A percentile compares a stretch with the other conserved stretches of the same genome.
phyloP scores from a whole-genome alignment of 1,140 invertebrate genomes.

The Mylabris phalerata region DNA sequence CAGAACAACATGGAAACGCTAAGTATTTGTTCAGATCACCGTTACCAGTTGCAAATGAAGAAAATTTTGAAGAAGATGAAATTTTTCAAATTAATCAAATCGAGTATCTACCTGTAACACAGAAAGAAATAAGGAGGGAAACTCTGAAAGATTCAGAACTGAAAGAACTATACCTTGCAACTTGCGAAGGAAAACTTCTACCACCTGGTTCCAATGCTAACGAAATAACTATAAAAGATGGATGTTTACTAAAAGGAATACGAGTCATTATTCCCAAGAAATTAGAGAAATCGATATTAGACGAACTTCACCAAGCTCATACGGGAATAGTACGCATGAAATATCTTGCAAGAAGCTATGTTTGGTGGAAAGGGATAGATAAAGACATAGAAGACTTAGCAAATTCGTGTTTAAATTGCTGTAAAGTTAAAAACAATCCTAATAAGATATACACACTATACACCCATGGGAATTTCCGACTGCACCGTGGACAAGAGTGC shows the following conservation, averaged over 20 bases:
- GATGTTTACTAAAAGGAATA: slow-evolving; percentile 1
- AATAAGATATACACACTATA: slow-evolving; percentile 16
- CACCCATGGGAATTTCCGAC: slow-evolving; percentile 27
- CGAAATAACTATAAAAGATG: background rate
- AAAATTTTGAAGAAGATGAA: background rate
- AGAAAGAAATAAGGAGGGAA: background rate
- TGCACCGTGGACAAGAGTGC: slow-evolving; percentile 22
- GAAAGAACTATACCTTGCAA: background rate
- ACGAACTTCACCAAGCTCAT: slow-evolving; percentile 15
- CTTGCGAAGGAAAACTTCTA: slow-evolving; percentile 17
- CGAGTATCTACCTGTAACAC: background rate
- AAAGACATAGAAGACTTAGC: slow-evolving; percentile 29
- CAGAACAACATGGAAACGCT: slow-evolving; percentile 6
- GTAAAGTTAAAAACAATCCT: slow-evolving; percentile 18
- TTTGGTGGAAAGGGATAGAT: slow-evolving; percentile 25
- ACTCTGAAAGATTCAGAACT: background rate
- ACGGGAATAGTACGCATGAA: slow-evolving; percentile 29
- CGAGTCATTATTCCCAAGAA: slow-evolving; percentile 5
- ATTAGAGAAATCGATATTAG: background rate
- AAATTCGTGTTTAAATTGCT: slow-evolving; percentile 23
- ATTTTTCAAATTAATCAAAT: background rate
- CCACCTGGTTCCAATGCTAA: background rate
- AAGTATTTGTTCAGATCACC: slow-evolving; percentile 4
- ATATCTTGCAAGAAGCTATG: slow-evolving; percentile 19
- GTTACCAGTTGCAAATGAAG: background rate